Evolutionary conservation across 2,113 vertebrate species (phyloP), one percentile per base, ranked within the genome.

Genomic region (Leucopsar rothschildi): DNA sequence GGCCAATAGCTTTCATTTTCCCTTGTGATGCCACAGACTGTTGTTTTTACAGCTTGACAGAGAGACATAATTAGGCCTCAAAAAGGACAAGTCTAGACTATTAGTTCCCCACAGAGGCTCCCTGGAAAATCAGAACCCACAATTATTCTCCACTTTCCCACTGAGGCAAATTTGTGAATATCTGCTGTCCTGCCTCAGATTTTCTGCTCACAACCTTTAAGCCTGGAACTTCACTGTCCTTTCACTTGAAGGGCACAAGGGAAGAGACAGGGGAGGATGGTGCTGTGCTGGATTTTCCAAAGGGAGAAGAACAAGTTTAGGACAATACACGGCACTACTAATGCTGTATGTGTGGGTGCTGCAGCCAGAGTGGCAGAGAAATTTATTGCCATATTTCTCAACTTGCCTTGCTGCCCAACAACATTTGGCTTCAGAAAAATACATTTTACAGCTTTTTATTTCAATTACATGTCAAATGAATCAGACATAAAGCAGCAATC

Each of bases 31-130:
- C 61, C 90, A 81, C 68, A 93, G 78, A 82, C 45, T 83, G 89
- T 88, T 95, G 85, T 95, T 95, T 93, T 91, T 83, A 83, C 72
- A 60, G 72, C 88, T 96, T 96, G 93, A 97, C 85, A 96, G 86
- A 95, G 80, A 91, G 86, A 94, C 75, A 86, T 97, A 97, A 98
- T 96, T 97, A 97, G 93, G 90, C 82, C 95, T 97, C 90, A 89
- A 60, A 97, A 97, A 96, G 64, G 87, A 97, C 70, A 96, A 94
- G 96, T 86, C 95, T 83, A 92, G 92, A 93, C 47, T 52, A 92
- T 89, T 88, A 93, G 85, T 92, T 84, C 78, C 73, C 76, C 59
- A 92, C 66, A 88, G 92, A 93, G 92, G 90, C 88, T 92, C 93
- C 76, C 86, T 73, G 86, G 90, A 96, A 97, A 97, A 97, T 94